Base-by-base conservation (phyloP, 2,888 invertebrate genomes). In the Eilema sororculum region DNA sequence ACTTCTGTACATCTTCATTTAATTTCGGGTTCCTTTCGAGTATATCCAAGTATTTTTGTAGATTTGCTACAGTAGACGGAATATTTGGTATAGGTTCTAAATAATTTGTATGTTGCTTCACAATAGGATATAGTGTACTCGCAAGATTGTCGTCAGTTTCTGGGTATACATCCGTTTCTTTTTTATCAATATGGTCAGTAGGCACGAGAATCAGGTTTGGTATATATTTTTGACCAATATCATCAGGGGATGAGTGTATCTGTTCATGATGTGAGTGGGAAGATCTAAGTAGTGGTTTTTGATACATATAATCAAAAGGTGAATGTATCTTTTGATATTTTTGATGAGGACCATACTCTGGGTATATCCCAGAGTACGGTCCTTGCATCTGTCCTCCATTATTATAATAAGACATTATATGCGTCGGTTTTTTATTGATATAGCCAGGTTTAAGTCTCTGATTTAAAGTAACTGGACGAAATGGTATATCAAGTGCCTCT, bases 1-100 rank as follows among this genome's bases (percentile, higher is more conserved):
- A 57, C 10, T 24, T 5, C 9, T 58, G 12, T 33, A 24, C 57
- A 12, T 63, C 41, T 30, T 60, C 41, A 12, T 37, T n/a, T 24
- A 5, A 56, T 8, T 28, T 41, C 9, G n/a, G 13, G 5, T 10
- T n/a, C 13, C 4, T 30, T 57, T 66, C 56, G 4, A 67, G 12
- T 9, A 9, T 46, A 10, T 24, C 9, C 6, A 70, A 24, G 8
- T 67, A 24, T 20, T 70, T 52, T 30, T 41, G 28, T 0, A 70
- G 46, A 22, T 70, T 67, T 16, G 24, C 33, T n/a, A 67, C 12
- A n/a, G 57, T 25, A 66, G 67, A 67, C 20, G 67, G 12, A 1
- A 20, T 56, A 56, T 65, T 56, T 52, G 30, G 12, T 12, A 30
- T 8, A 52, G 12, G n/a, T 64, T 56, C 1, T 30, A 20, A 28